Conservation (phyloP, 2,797 vertebrate genomes). For the Tauraco hartlaubi region DNA sequence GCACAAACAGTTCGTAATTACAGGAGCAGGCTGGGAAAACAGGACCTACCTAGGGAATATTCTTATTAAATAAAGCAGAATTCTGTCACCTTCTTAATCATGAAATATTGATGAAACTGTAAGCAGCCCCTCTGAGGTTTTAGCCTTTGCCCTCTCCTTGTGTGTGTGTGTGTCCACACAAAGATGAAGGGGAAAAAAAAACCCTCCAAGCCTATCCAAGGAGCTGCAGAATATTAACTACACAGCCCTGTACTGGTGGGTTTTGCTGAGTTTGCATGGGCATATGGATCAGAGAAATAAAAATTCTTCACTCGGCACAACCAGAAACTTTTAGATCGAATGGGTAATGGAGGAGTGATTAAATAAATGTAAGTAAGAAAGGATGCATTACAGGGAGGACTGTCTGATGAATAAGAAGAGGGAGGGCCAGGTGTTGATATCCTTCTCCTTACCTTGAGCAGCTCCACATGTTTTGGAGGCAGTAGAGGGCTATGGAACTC, state of each 20-base stretch:
- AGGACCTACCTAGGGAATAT: constrained; percentile 55
- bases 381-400: background rate
- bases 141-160: constrained; percentile 69
- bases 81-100: constrained; percentile 77
- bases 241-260: background rate
- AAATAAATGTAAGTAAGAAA: background rate
- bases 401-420: background rate
- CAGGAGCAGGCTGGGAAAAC: constrained; percentile 45
- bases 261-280: constrained; percentile 42
- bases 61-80: constrained; percentile 76
- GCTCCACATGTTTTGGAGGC: background rate
- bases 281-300: constrained; percentile 32
- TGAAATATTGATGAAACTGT: constrained; percentile 78
- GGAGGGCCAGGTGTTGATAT: background rate
- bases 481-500: background rate
- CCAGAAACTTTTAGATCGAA: background rate
- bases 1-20: constrained; percentile 56
- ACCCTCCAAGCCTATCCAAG: background rate
- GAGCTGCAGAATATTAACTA: constrained; percentile 43
- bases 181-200: background rate
- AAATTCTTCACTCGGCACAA: constrained; percentile 7
- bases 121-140: constrained; percentile 64
- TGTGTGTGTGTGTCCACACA: constrained; percentile 11
- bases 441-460: background rate
- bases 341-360: background rate